phyloP scores from a whole-genome alignment of 2,797 vertebrate genomes.

The Dryobates pubescens region DNA sequence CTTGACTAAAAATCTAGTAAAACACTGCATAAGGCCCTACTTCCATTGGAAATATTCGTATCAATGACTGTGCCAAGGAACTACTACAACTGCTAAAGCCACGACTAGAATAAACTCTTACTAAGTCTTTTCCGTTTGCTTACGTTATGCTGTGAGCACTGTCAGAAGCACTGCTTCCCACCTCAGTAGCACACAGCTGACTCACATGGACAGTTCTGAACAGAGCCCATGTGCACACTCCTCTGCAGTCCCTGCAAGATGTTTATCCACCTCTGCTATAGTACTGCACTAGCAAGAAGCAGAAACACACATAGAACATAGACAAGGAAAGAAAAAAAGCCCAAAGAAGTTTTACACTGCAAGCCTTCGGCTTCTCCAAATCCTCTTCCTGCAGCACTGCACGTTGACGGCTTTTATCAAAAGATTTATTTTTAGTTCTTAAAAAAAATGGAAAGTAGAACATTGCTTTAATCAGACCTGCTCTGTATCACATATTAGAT shows the following conservation, averaged over 20 bases:
- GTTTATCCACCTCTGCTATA: constrained; percentile 9
- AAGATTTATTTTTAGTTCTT: neutral
- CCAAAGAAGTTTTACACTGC: neutral
- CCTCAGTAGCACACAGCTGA: constrained; percentile 15
- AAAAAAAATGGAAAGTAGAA: neutral
- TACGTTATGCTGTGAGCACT: neutral
- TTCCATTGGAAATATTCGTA: neutral
- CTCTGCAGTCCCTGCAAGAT: constrained; percentile 60
- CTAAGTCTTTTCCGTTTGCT: neutral
- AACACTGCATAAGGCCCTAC: neutral
- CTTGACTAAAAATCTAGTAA: neutral
- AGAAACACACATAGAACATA: neutral
- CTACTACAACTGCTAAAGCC: neutral
- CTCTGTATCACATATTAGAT: neutral
- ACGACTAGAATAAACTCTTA: neutral
- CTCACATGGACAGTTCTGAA: constrained; percentile 41
- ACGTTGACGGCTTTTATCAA: neutral
- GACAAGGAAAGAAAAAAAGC: neutral
- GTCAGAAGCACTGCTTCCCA: neutral
- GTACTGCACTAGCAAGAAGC: neutral
- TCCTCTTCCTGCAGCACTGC: fast-evolving
- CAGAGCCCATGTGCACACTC: constrained; percentile 56
- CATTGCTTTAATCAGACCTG: neutral
- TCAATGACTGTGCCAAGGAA: neutral
- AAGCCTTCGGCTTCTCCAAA: neutral